phyloP scores from a whole-genome alignment of 2,888 invertebrate species.

The Gisinianus flammeolus region DNA sequence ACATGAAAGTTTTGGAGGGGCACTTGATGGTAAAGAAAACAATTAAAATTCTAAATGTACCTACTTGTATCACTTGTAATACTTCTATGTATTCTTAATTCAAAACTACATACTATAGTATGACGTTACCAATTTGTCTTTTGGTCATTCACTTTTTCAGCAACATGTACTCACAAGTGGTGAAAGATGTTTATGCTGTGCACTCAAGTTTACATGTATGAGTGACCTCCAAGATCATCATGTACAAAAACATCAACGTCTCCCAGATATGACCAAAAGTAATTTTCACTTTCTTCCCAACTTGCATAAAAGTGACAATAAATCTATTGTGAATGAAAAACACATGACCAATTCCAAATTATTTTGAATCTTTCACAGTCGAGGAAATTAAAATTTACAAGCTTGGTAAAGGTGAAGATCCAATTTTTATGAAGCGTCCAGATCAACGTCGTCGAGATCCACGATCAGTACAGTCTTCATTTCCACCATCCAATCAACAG shows the following conservation, averaged over 20 bases:
- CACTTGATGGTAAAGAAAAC: conserved; percentile 32
- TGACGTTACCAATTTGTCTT: no score
- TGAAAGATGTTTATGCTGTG: conserved; percentile 18
- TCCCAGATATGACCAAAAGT: conserved; percentile 23
- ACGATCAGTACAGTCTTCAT: neutral
- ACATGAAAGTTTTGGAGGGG: conserved; percentile 23
- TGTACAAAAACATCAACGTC: conserved; percentile 19
- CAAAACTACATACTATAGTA: neutral
- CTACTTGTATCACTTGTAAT: no score
- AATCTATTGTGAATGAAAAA: neutral
- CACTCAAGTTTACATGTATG: conserved; percentile 4
- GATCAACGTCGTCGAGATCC: conserved; percentile 22
- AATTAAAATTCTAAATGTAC: no score
- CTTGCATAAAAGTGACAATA: no score
- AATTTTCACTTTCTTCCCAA: conserved; percentile 2
- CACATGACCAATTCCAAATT: neutral
- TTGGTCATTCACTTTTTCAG: no score
- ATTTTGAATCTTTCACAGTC: conserved; percentile 7
- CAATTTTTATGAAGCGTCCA: conserved; percentile 28
- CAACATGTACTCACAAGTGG: conserved; percentile 14
- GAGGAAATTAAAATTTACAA: conserved; percentile 29
- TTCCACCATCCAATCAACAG: neutral
- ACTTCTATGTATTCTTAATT: neutral
- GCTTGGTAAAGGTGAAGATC: conserved; percentile 25
- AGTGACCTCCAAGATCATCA: conserved; percentile 6